Percentiles rank a stretch among this genome's conserved stretches.
These are phyloP conservation scores for Cherax destructor DNA, from an alignment of 1,140 invertebrate species.

Conservation along the genomic window DNA sequence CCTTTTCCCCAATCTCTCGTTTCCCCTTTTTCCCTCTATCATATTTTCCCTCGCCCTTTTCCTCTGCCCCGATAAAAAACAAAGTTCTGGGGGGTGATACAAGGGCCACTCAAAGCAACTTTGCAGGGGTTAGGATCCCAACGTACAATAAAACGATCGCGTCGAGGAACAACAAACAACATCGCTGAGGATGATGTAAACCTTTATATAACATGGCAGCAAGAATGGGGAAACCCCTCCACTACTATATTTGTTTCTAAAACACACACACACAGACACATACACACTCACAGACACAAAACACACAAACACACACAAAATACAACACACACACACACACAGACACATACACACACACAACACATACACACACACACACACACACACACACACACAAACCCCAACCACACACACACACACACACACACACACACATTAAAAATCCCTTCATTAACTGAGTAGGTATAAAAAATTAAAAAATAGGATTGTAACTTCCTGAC, in stretches of 20 bases:
- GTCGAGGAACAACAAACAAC: slow-evolving; percentile 42
- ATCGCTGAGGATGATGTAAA: slow-evolving; percentile 28
- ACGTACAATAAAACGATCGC: slow-evolving; percentile 56
- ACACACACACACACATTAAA: no score
- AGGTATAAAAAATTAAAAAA: no score
- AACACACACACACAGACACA: not conserved
- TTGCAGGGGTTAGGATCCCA: slow-evolving; percentile 54
- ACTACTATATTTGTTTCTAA: not conserved
- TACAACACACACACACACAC: no score
- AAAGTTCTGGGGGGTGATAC: slow-evolving; percentile 13
- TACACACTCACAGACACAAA: not conserved
- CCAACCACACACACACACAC: no score
- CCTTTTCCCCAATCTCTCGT: not conserved
- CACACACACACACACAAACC: no score
- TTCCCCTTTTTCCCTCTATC: not conserved
- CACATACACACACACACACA: no score
- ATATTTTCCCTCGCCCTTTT: not conserved
- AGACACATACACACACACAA: no score
- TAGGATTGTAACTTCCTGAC: no score
- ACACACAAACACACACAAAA: no score
- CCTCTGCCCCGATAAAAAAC: not conserved
- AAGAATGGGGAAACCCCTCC: not conserved
- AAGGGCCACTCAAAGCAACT: slow-evolving; percentile 31
- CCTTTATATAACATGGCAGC: not conserved
- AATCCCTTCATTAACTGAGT: not conserved